Evolutionary conservation across 2,113 vertebrate genomes (phyloP), one percentile per base, ranked within the genome.

Genomic region (Leptocoma aspasia): DNA sequence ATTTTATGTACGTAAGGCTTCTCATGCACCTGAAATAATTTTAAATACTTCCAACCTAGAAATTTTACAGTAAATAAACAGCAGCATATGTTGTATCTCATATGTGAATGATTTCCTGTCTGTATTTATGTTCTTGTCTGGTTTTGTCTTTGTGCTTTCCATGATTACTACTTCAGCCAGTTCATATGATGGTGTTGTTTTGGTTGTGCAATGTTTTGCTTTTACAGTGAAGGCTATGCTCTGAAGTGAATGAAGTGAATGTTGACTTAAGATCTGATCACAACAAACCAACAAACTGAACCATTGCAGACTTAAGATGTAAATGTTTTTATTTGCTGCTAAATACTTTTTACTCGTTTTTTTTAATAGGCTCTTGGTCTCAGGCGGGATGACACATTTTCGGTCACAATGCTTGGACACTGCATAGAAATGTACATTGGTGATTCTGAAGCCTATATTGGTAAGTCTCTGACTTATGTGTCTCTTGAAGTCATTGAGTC

Each of bases 371-470:
- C 99, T 37, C 99, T 99, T 68, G 99, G 99, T 95, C 98, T 99
- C 69, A 99, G 99, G 91, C 98, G 99, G 90, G 99, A 99, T 94
- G 99, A 99, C 96, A 99, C 99, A 0, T 99, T 99, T 98, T 99
- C 99, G 30, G 99, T 99, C 94, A 99, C 99, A 0, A 99, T 99
- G 99, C 99, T 99, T 37, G 99, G 99, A 53, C 99, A 99, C 85
- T 99, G 99, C 94, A 99, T 99, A 85, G 99, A 99, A 97, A 99
- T 99, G 99, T 99, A 99, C 96, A 99, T 99, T 85, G 99, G 99
- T n/a, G 99, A 99, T 97, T 99, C 99, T 3, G 99, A 99, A 96
- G 99, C 99, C 61, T 99, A 99, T 68, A 99, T 99, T 90, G 99
- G 99, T 99, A 98, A 97, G 98, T 80, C 50, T 59, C 39, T 75